Base-by-base conservation (phyloP, 1,140 invertebrate species). In the Anoplolepis gracilipes region DNA sequence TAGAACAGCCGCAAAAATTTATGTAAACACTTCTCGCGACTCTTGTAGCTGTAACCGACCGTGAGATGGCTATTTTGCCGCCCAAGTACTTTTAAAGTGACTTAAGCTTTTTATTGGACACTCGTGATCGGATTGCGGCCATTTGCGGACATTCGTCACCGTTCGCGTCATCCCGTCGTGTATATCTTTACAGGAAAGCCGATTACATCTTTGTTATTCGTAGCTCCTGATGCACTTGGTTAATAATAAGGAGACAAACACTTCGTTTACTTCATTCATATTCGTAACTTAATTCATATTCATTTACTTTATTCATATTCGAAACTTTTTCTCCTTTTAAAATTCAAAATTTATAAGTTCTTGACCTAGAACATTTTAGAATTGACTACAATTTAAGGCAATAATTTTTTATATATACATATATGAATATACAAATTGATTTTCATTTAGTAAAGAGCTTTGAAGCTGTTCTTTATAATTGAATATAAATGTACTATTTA, bases 111-210 rank as follows among this genome's bases (percentile, higher is more conserved):
- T 73, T 73, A 82, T 73, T 46, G 67, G 36, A 46, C 78, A 46
- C 49, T 82, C 39, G 25, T 69, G 53, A 72, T 82, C 67, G 59
- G 72, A 16, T 75, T 64, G 57, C 75, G 39, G 67, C 78, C 78
- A 72, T 81, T 81, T 81, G 78, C 65, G 78, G 76, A 39, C 65
- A 73, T 82, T 82, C 67, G 78, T 82, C 67, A 73, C 25, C 65
- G 42, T 36, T 72, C 78, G 78, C 78, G 53, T 81, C 78, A 81
- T 81, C 78, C 36, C 67, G 8, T 72, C 62, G 55, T n/a, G 78
- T 25, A 59, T 13, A 53, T 73, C 78, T 67, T 82, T 73, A 46
- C 49, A 19, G 11, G 67, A 82, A 46, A 82, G 67, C 49, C 62
- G 62, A 49, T 72, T 70, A 30, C 25, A 46, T 72, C 78, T 81